Base-by-base conservation (phyloP, 2,797 vertebrate genomes). In the Spinibarbus caldwelli region DNA sequence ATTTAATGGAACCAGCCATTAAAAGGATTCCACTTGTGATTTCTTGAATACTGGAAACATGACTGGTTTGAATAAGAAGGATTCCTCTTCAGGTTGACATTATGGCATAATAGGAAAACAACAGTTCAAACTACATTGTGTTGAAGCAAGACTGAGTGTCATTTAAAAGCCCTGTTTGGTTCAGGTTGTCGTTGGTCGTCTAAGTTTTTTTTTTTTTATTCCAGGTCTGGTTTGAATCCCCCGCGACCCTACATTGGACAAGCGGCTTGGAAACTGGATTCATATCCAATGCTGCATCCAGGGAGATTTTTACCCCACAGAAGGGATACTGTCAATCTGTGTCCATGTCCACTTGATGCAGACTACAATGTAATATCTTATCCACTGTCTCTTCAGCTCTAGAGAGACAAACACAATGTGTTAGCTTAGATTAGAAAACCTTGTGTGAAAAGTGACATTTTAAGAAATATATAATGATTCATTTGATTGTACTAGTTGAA, bases 241-340 rank as follows among this genome's bases (percentile, higher is more conserved):
- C 2, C 26, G 2, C 0, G 57, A 62, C 57, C 54, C 14, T 36
- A 43, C 38, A n/a, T 11, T 15, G 38, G 15, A 62, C 6, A 29
- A 31, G 52, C 0, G 3, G 6, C 47, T 15, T 36, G 11, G 5
- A 36, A 34, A 54, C n/a, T n/a, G 31, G 31, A 76, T 77, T 34
- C 6, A 2, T 23, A 72, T 59, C 41, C 26, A 73, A 10, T 72
- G 23, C 73, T 57, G 31, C 23, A 78, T 78, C 23, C 76, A 59
- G n/a, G 2, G 62, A 29, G 10, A 4, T 47, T 67, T 34, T 10
- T 47, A 47, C 14, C 21, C 54, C 23, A 75, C 70, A 64, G 7
- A 75, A 47, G 41, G 2, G 21, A 34, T 2, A 73, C 11, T 67
- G 62, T 78, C 83, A 85, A 52, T 85, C 66, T 47, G 83, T 85